These are phyloP conservation scores for Pogoniulus pusillus DNA, from an alignment of 2,797 vertebrate genomes.

Conservation along the genomic window DNA sequence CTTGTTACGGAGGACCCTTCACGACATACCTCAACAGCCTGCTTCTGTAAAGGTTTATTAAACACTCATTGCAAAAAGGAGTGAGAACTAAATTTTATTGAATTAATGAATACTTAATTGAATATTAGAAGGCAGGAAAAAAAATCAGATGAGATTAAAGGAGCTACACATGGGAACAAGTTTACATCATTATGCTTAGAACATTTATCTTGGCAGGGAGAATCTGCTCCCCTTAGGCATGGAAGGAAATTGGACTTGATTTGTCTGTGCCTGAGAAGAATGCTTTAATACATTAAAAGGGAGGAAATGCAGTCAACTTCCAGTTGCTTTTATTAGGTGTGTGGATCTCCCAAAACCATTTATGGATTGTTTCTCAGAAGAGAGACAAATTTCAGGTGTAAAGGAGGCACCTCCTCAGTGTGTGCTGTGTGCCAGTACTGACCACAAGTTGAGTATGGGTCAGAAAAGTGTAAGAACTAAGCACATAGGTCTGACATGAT, in stretches of 20 bases:
- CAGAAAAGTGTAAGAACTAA: not conserved
- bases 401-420: not conserved
- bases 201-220: not conserved
- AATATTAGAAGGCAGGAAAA: not conserved
- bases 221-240: not conserved
- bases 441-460: not conserved
- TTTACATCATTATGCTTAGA: not conserved
- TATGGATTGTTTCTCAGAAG: not conserved
- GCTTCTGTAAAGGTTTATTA: not conserved
- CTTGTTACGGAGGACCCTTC: too few relatives aligned
- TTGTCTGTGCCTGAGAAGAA: not conserved
- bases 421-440: too few relatives aligned
- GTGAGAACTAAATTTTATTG: not conserved
- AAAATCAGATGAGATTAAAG: not conserved
- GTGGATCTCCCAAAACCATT: not conserved
- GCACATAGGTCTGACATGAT: not conserved
- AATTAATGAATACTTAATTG: not conserved
- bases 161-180: not conserved
- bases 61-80: not conserved
- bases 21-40: not conserved
- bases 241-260: not conserved
- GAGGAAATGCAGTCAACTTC: not conserved
- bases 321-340: not conserved
- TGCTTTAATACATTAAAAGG: not conserved
- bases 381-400: not conserved